Percentiles rank a stretch among this genome's conserved stretches.
Conservation (phyloP, 2,888 invertebrate genomes). For the Biston stratarius region DNA sequence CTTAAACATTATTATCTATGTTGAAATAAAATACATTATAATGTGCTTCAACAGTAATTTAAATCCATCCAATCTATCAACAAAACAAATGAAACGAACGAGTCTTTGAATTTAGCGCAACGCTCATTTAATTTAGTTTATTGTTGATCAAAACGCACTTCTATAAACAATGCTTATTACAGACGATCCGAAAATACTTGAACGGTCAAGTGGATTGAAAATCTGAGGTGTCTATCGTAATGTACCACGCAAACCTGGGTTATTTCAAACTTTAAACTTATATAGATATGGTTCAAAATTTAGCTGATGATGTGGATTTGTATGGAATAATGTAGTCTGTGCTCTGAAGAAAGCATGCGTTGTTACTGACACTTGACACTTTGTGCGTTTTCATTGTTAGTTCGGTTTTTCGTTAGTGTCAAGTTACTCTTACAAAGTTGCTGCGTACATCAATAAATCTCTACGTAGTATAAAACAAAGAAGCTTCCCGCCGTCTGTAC, state of each 20-base stretch:
- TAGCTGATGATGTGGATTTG: constrained; percentile 16
- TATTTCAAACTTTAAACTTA: constrained; percentile 35
- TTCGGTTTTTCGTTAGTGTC: not conserved
- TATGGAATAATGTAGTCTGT: constrained; percentile 66
- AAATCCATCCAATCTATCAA: no score
- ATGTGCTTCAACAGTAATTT: no score
- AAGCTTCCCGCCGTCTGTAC: no score
- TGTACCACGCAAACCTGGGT: not conserved
- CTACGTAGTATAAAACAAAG: no score
- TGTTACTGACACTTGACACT: constrained; percentile 82
- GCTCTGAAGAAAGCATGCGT: constrained; percentile 74
- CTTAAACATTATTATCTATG: no score
- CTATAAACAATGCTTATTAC: constrained; percentile 40
- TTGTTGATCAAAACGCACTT: constrained; percentile 26
- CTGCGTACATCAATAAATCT: no score
- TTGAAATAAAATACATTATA: no score
- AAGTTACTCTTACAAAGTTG: not conserved
- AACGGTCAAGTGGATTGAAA: constrained; percentile 41
- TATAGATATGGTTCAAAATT: constrained; percentile 37
- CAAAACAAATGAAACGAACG: no score
- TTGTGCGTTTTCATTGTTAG: constrained; percentile 62
- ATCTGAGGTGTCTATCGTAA: constrained; percentile 40
- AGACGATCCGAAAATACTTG: constrained; percentile 39
- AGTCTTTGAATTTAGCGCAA: not conserved
- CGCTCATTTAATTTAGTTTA: not conserved